A percentile compares a stretch with the other conserved stretches of the same genome.
These are phyloP conservation scores for Thunnus thynnus DNA, from an alignment of 2,113 vertebrate species.

Conservation along the genomic window DNA sequence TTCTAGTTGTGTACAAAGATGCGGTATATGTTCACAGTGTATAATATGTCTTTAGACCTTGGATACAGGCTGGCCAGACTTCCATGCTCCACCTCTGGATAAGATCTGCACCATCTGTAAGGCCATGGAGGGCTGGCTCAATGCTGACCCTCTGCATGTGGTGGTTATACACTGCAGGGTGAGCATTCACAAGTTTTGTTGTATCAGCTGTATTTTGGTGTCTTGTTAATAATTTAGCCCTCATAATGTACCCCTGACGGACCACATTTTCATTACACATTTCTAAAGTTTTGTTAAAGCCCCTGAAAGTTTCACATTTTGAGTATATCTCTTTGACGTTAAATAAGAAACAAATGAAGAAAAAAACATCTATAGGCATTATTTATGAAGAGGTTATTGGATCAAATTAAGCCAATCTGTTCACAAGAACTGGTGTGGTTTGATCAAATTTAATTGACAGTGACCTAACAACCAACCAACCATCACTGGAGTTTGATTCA, in stretches of 20 bases:
- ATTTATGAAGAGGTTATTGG: no score
- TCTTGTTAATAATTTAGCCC: background rate
- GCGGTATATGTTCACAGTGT: constrained; percentile 6
- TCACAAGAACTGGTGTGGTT: no score
- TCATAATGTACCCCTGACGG: no score
- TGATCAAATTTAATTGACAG: no score
- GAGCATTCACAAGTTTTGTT: constrained; percentile 61
- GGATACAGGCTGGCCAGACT: constrained; percentile 96
- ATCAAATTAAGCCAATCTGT: no score
- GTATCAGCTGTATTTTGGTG: background rate
- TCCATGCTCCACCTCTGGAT: constrained; percentile 94
- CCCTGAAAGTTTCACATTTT: background rate
- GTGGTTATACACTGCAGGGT: constrained; percentile 96
- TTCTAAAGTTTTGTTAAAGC: background rate
- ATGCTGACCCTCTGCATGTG: constrained; percentile 90
- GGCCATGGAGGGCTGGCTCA: constrained; percentile 97
- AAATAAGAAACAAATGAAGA: no score
- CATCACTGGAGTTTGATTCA: background rate
- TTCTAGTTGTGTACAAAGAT: background rate
- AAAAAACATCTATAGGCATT: no score
- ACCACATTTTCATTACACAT: background rate
- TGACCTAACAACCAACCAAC: background rate
- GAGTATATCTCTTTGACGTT: background rate
- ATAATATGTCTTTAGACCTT: constrained; percentile 85
- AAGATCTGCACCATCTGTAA: constrained; percentile 98